These are phyloP conservation scores for Oryzias javanicus DNA, from an alignment of 2,113 vertebrate species.

Conservation along the genomic window DNA sequence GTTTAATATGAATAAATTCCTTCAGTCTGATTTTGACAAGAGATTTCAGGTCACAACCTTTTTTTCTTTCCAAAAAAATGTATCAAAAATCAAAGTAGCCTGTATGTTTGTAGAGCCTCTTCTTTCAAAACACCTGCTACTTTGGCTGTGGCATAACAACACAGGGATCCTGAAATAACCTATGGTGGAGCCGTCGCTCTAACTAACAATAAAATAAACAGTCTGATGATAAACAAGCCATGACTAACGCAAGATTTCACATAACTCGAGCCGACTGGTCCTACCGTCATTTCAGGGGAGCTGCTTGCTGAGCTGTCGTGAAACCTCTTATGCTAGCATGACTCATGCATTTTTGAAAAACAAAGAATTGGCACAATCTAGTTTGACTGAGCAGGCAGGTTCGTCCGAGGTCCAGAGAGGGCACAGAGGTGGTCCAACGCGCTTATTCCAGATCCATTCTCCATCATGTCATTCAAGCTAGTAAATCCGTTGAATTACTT, in stretches of 20 bases:
- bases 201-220: conserved; percentile 16
- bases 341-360: conserved; percentile 20
- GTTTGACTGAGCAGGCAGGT: conserved; percentile 6
- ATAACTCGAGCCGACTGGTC: not conserved
- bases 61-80: not conserved
- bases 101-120: too few relatives aligned
- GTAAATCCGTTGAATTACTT: not conserved
- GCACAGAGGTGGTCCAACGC: not conserved
- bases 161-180: conserved; percentile 5
- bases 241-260: conserved; percentile 12
- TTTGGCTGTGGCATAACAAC: not conserved
- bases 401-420: conserved; percentile 16
- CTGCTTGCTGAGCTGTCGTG: conserved; percentile 4
- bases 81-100: too few relatives aligned
- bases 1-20: conserved; percentile 29
- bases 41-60: conserved; percentile 3
- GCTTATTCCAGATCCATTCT: not conserved
- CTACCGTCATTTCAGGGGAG: conserved; percentile 2
- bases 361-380: conserved; percentile 14
- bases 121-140: conserved; percentile 10
- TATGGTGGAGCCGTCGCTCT: not conserved
- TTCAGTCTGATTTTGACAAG: conserved; percentile 35
- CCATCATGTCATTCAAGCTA: not conserved
- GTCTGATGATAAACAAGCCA: conserved; percentile 13
- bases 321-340: conserved; percentile 14